phyloP scores from a whole-genome alignment of 2,797 vertebrate genomes.

The Siniperca undulata region DNA sequence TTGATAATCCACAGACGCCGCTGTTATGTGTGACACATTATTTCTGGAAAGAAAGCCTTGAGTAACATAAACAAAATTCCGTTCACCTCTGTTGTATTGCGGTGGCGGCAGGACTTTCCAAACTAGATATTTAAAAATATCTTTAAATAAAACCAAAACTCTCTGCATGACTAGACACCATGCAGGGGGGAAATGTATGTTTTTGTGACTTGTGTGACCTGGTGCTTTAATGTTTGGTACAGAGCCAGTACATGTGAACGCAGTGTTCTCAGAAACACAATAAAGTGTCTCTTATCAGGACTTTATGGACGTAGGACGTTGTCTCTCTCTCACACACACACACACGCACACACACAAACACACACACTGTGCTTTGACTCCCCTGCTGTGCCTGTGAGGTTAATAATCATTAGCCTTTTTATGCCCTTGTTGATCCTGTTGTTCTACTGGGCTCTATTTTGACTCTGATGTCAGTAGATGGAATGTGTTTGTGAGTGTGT shows the following conservation, averaged over 20 bases:
- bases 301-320: slow-evolving; percentile 54
- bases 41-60: slow-evolving; percentile 33
- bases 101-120: slow-evolving; percentile 2
- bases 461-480: slow-evolving; percentile 24
- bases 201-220: slow-evolving; percentile 1
- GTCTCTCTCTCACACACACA: background rate
- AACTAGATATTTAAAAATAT: slow-evolving; percentile 13
- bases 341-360: background rate
- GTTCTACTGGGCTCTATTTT: slow-evolving; percentile 25
- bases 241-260: slow-evolving; percentile 32
- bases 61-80: slow-evolving; percentile 38
- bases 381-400: slow-evolving; percentile 23
- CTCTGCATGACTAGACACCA: background rate
- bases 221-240: slow-evolving; percentile 11
- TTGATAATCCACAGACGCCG: slow-evolving; percentile 2
- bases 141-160: background rate
- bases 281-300: slow-evolving; percentile 67
- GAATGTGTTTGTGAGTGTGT: slow-evolving; percentile 51
- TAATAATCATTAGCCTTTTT: slow-evolving; percentile 69
- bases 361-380: slow-evolving; percentile 22
- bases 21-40: background rate
- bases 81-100: slow-evolving; percentile 5
- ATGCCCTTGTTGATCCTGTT: slow-evolving; percentile 62
- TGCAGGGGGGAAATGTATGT: background rate
- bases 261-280: slow-evolving; percentile 53